Evolutionary conservation across 2,888 invertebrate genomes (phyloP).

Genomic region (Cryptops parisi): DNA sequence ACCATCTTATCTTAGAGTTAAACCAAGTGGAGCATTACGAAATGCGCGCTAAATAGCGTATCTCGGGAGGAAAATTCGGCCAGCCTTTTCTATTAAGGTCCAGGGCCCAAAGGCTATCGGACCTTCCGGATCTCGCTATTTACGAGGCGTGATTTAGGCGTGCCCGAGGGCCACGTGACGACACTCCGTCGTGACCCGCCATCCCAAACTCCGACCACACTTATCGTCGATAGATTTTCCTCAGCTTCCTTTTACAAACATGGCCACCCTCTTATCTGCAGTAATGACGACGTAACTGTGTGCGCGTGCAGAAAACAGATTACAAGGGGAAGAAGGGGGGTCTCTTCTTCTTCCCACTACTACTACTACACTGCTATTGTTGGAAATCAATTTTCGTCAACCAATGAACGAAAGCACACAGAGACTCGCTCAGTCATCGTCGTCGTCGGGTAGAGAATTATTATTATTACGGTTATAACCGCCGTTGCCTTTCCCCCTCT

Average conservation of each 20-base stretch:
- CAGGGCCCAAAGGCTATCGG: background rate
- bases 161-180: background rate
- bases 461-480: too few species aligned
- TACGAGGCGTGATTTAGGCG: background rate
- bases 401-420: too few species aligned
- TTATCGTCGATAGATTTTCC: background rate
- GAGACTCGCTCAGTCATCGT: too few species aligned
- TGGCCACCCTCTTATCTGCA: background rate
- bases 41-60: background rate
- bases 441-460: too few species aligned
- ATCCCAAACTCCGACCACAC: background rate
- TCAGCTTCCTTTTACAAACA: background rate
- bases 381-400: too few species aligned
- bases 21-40: background rate
- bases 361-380: too few species aligned
- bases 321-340: background rate
- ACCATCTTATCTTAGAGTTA: background rate
- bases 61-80: background rate
- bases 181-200: background rate
- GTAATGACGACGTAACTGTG: background rate
- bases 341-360: too few species aligned
- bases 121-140: background rate
- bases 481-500: too few species aligned
- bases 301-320: background rate
- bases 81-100: background rate